Base-by-base conservation (phyloP, 2,113 vertebrate species). In the Hydrolagus affinis region DNA sequence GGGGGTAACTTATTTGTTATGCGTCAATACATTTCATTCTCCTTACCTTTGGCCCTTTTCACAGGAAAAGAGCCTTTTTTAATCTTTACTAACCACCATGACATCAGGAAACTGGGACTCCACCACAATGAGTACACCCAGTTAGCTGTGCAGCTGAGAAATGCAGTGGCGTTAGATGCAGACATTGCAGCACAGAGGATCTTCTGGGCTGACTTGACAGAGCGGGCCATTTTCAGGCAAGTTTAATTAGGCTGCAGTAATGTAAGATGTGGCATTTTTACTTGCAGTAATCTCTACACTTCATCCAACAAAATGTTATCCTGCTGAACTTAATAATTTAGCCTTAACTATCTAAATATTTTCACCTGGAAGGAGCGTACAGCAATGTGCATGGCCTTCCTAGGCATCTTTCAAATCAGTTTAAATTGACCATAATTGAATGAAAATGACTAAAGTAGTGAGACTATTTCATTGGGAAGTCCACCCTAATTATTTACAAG, bases 1-100 rank as follows among this genome's bases (percentile, higher is more conserved):
- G n/a, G n/a, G n/a, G n/a, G 44, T 44, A 72, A 72, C 19, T 3
- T 72, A 21, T 21, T 72, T 72, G 70, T 25, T 21, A 1, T 4
- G 25, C 4, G 25, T 21, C 19, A 72, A 4, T 21, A 72, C 1
- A 7, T 23, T 73, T 73, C 28, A 23, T 73, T 73, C 28, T 73
- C n/a, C 0, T 23, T 9, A 28, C n/a, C 71, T 8, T 23, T 44
- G 1, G 44, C 44, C 44, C 59, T 11, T 57, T 73, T 30, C 21
- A 11, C 12, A 86, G 86, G 75, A 60, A 85, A 75, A 17, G 72
- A 77, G n/a, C 62, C 86, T 30, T 86, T 32, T 70, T 21, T 86
- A 25, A 75, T 86, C 72, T 86, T 86, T n/a, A 85, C 86, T 0
- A 86, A 75, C 44, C 86, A 9, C 19, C 75, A 86, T 19, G 86